Percentiles rank a stretch among this genome's conserved stretches.
Conservation (phyloP, 2,797 vertebrate genomes). For the Gadopsis bispinosus region DNA sequence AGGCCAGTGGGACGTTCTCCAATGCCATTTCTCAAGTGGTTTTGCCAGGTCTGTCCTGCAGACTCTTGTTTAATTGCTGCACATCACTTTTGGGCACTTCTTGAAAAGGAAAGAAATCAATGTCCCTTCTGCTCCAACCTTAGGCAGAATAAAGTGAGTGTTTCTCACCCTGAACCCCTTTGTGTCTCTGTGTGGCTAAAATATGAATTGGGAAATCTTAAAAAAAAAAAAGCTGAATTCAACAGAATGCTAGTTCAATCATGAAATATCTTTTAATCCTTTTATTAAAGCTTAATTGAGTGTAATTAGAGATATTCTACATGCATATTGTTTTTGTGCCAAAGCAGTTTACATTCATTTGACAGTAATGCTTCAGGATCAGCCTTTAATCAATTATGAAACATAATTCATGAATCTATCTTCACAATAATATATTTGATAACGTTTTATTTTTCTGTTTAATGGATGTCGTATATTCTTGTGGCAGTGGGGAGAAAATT, state of each 20-base stretch:
- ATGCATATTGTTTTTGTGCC: constrained; percentile 6
- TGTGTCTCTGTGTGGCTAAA: constrained; percentile 25
- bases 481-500: constrained; percentile 25
- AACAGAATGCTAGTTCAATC: constrained; percentile 18
- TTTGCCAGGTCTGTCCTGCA: constrained; percentile 72
- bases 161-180: constrained; percentile 41
- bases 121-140: constrained; percentile 50
- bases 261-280: constrained; percentile 10
- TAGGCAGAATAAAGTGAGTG: constrained; percentile 44
- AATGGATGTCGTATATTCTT: constrained; percentile 13
- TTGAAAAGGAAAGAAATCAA: constrained; percentile 71
- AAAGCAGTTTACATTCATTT: constrained; percentile 19
- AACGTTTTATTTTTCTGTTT: neutral
- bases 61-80: constrained; percentile 70
- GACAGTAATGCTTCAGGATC: constrained; percentile 23
- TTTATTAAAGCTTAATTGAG: constrained; percentile 21
- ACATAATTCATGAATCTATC: constrained; percentile 2
- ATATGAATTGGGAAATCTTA: constrained; percentile 14
- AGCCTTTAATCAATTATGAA: constrained; percentile 29
- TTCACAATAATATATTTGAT: constrained; percentile 27
- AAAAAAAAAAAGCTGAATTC: constrained; percentile 17
- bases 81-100: constrained; percentile 68
- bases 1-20: constrained; percentile 62
- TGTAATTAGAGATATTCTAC: constrained; percentile 18
- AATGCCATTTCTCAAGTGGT: constrained; percentile 71